These are phyloP conservation scores for Dicentrarchus labrax DNA, from an alignment of 2,113 vertebrate species.

Conservation along the genomic window DNA sequence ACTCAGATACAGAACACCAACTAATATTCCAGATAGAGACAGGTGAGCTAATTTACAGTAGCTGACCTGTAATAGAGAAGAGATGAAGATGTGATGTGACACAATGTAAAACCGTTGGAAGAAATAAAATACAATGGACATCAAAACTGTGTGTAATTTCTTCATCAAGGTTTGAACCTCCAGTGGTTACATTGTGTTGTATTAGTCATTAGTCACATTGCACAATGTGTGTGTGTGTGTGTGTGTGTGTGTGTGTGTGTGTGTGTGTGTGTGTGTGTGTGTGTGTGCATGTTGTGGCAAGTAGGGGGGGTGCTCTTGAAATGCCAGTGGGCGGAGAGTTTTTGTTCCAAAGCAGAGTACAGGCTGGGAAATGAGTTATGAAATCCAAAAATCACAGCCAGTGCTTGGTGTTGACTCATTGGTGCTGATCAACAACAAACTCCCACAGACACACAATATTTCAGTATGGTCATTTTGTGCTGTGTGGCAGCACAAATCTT, in stretches of 20 bases:
- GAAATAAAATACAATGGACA: background rate
- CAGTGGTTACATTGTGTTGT: background rate
- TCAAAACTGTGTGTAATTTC: background rate
- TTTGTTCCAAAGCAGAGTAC: conserved; percentile 6
- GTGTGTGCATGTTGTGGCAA: background rate
- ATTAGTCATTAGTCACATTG: conserved; percentile 4
- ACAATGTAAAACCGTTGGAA: background rate
- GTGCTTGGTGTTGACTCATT: conserved; percentile 19
- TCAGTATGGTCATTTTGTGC: conserved; percentile 37
- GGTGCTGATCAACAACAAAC: conserved; percentile 31
- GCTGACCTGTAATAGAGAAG: background rate
- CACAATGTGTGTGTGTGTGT: background rate
- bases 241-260: background rate
- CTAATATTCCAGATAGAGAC: background rate
- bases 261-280: background rate
- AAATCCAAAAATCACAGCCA: conserved; percentile 37
- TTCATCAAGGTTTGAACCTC: background rate
- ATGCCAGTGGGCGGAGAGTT: conserved; percentile 17
- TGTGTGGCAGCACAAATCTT: conserved; percentile 17
- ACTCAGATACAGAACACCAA: no score
- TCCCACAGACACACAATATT: conserved; percentile 5
- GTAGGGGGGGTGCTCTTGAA: background rate
- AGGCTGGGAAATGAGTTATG: conserved; percentile 33
- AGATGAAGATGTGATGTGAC: background rate
- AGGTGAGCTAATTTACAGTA: background rate